phyloP scores from a whole-genome alignment of 30 jellyfish, hydroid and myxozoan genomes.

The Sanderia malayensis region DNA sequence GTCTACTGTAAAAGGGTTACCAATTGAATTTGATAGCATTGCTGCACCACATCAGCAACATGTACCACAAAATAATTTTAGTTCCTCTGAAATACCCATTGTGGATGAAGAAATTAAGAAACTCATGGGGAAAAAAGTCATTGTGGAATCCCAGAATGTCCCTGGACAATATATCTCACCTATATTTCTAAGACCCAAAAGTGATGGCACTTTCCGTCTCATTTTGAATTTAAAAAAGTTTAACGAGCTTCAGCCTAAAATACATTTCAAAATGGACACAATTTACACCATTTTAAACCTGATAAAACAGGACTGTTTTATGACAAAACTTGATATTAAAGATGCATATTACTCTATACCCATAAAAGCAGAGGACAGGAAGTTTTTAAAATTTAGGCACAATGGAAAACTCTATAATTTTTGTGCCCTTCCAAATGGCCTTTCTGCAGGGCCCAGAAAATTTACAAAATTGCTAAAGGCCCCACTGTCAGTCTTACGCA shows the following conservation, averaged over 20 bases:
- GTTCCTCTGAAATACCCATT: conserved; percentile 2
- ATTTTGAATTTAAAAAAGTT: conserved; percentile 10
- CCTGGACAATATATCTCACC: too few species aligned
- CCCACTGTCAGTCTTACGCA: conserved; percentile 21
- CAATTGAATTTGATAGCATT: too few species aligned
- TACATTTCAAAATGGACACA: conserved; percentile 47
- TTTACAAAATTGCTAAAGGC: conserved; percentile 45
- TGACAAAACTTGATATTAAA: conserved; percentile 35
- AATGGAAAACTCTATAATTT: too few species aligned
- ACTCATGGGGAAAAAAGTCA: conserved; percentile 5
- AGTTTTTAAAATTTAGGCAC: conserved; percentile 13
- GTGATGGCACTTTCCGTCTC: too few species aligned
- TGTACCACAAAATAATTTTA: too few species aligned
- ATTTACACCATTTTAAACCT: too few species aligned
- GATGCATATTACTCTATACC: too few species aligned
- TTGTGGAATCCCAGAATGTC: too few species aligned
- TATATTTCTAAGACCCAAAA: too few species aligned
- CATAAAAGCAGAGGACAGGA: conserved; percentile 10
- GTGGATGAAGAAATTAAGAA: conserved; percentile 10
- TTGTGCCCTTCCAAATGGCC: too few species aligned
- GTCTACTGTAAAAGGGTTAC: too few species aligned
- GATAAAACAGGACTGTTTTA: conserved; percentile 17
- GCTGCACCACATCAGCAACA: too few species aligned
- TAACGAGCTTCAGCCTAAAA: conserved; percentile 3
- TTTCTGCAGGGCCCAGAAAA: conserved; percentile 48